Evolutionary conservation across 2,888 invertebrate genomes (phyloP), one percentile per base, ranked within the genome.

Genomic region (Gastracanthus pulcherrimus): DNA sequence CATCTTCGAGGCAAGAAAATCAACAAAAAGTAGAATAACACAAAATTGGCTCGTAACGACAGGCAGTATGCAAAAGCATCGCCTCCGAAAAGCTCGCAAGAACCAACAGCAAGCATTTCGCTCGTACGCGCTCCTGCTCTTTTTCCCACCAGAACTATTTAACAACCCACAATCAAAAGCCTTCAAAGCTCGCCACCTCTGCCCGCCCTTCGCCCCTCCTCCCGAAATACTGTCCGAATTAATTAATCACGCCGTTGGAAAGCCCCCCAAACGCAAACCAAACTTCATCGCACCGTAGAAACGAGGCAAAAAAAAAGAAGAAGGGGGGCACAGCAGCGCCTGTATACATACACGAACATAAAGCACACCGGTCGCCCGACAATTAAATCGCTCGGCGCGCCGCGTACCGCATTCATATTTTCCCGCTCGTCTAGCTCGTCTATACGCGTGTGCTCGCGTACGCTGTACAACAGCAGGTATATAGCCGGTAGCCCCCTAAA

Each of bases 111-210:
- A 72, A 72, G 45, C 11, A 69, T 19, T 48, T 26, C 13, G 31
- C 29, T 2, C n/a, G n/a, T n/a, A n/a, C n/a, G n/a, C n/a, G n/a
- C n/a, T n/a, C n/a, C n/a, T 1, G n/a, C n/a, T 9, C 36, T 62
- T 7, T 13, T 34, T 29, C 2, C 55, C 51, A 11, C 26, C 23
- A 23, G 26, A 55, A 34, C 45, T 16, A 31, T 72, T 72, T 41
- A 60, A 45, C 72, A 62, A 38, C 72, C 60, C 60, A 60, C 72
- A 72, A 72, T 72, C 72, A 41, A 72, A 72, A 41, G 58, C 71
- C 41, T 72, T 38, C 5, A 26, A 45, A 72, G 38, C 41, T 7
- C 29, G 19, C 7, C 72, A 1, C 36, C 3, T n/a, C 31, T 7
- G 38, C 11, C 38, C 26, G 31, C 1, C 19, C 9, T 13, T 34